phyloP scores from a whole-genome alignment of 2,113 vertebrate genomes.

The Elaphurus davidianus region DNA sequence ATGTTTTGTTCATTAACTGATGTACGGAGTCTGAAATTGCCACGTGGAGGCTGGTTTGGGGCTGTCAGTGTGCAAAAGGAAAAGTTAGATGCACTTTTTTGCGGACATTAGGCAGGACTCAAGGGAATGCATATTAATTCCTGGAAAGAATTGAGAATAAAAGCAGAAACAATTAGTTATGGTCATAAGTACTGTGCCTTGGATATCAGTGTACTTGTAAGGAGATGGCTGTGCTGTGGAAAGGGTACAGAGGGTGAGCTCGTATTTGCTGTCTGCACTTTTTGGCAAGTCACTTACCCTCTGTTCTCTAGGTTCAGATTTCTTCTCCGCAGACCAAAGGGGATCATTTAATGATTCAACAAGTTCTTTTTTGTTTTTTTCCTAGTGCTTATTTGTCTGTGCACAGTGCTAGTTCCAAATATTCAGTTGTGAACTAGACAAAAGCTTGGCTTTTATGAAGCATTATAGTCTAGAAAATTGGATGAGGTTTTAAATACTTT shows the following conservation, averaged over 20 bases:
- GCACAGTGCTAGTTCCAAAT: background rate
- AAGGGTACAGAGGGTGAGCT: background rate
- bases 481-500: background rate
- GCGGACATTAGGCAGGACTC: background rate
- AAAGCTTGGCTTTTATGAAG: background rate
- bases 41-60: background rate
- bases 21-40: background rate
- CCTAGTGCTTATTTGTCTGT: background rate
- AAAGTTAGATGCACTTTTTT: background rate
- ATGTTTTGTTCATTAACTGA: background rate
- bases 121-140: background rate
- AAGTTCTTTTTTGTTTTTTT: background rate
- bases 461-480: background rate
- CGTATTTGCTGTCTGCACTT: background rate
- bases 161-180: background rate
- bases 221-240: background rate
- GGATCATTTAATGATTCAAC: background rate
- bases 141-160: constrained; percentile 30
- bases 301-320: constrained; percentile 7
- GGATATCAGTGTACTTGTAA: background rate
- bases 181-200: background rate
- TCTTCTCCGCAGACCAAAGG: background rate
- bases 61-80: background rate
- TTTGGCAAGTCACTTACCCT: background rate
- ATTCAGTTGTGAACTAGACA: background rate